These are phyloP conservation scores for Gorsachius goisagi DNA, from an alignment of 2,113 vertebrate genomes.

Conservation along the genomic window DNA sequence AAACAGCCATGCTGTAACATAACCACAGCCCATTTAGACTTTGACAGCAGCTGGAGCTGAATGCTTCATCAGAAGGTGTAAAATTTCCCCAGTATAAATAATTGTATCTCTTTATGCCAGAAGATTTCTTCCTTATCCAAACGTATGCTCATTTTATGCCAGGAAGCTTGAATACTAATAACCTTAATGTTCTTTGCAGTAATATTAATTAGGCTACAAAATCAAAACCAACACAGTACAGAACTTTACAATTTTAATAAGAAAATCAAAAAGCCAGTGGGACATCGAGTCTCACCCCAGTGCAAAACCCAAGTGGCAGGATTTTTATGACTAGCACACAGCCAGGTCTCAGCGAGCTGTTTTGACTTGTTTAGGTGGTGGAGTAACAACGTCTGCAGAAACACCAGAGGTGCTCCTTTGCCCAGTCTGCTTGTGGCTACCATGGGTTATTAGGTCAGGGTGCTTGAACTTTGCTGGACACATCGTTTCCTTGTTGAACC, in stretches of 20 bases:
- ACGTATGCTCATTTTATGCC: not conserved
- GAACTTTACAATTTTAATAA: not conserved
- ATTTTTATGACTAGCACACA: not conserved
- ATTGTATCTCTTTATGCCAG: not conserved
- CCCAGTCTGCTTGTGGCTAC: not conserved
- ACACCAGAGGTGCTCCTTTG: accelerated
- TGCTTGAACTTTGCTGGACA: not conserved
- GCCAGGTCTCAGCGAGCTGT: not conserved
- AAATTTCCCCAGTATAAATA: not conserved
- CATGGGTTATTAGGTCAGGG: not conserved
- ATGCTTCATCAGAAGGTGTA: conserved; percentile 2
- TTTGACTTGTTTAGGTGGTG: not conserved
- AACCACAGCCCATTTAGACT: not conserved
- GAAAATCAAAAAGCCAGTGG: not conserved
- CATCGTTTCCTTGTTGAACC: not conserved
- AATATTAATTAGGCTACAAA: conserved; percentile 22
- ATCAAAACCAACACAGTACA: not conserved
- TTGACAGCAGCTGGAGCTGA: not conserved
- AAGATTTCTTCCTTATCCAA: conserved; percentile 14
- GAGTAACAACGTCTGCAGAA: not conserved
- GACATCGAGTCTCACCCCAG: not conserved
- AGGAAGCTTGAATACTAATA: conserved; percentile 5
- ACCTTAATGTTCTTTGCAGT: not conserved
- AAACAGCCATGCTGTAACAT: not conserved
- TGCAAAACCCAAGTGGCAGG: not conserved